Conservation (phyloP, 92 coral and sea anemone species). For the Parazoanthus atlanticus region DNA sequence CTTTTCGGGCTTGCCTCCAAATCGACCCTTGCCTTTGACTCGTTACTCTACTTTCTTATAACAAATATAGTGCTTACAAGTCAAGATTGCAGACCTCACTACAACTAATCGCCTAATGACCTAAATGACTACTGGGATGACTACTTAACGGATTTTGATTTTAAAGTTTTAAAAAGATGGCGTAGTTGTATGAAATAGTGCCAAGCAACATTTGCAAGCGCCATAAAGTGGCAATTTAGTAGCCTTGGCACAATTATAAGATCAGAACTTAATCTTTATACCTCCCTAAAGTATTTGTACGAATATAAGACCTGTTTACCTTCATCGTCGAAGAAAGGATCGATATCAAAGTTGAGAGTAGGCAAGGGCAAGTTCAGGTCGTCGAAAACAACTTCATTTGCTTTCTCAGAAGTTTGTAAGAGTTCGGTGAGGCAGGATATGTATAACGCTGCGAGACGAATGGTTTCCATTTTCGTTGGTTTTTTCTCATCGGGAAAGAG, state of each 20-base stretch:
- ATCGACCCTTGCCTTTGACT: neutral
- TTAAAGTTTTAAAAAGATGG: too few relatives aligned
- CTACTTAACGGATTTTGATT: too few relatives aligned
- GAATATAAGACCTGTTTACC: neutral
- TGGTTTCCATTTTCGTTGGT: slow-evolving; percentile 81
- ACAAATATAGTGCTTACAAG: too few relatives aligned
- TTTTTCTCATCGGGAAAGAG: slow-evolving; percentile 84
- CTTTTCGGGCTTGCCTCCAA: neutral
- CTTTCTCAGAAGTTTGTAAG: slow-evolving; percentile 57
- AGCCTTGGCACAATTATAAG: neutral
- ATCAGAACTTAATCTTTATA: neutral
- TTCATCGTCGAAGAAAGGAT: slow-evolving; percentile 44
- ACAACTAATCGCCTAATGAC: too few relatives aligned
- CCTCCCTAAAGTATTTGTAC: neutral
- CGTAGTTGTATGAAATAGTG: too few relatives aligned
- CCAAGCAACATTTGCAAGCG: too few relatives aligned
- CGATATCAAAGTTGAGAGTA: slow-evolving; percentile 62
- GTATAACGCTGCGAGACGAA: slow-evolving; percentile 76
- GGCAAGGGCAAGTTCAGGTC: slow-evolving; percentile 53
- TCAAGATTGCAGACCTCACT: too few relatives aligned
- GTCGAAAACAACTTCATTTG: slow-evolving; percentile 5
- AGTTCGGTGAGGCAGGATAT: slow-evolving; percentile 76
- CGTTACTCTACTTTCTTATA: too few relatives aligned
- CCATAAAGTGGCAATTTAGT: too few relatives aligned
- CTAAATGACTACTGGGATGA: too few relatives aligned